phyloP scores from a whole-genome alignment of 2,113 vertebrate genomes.

The Genyomyrus donnyi region DNA sequence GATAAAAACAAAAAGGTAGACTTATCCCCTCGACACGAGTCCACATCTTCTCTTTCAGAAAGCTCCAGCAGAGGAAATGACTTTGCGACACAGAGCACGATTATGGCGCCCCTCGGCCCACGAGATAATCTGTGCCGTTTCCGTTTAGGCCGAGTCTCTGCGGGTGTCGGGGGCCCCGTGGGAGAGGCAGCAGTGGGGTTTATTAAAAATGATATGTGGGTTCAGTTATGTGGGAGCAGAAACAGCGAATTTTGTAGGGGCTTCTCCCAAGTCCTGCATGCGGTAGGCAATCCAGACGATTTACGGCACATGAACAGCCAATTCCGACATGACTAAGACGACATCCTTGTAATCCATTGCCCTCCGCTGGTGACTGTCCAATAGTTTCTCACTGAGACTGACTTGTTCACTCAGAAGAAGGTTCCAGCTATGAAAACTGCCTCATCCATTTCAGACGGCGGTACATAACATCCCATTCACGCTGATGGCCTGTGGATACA shows the following conservation, averaged over 20 bases:
- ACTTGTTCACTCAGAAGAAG: neutral
- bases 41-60: neutral
- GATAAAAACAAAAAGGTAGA: constrained; percentile 19
- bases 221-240: constrained; percentile 20
- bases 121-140: constrained; percentile 2
- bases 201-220: constrained; percentile 51
- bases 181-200: constrained; percentile 31
- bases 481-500: neutral
- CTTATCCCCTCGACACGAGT: constrained; percentile 13
- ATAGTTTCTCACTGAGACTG: neutral
- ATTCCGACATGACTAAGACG: constrained; percentile 31
- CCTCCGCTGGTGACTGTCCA: neutral
- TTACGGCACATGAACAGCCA: constrained; percentile 25
- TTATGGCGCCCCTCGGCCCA: neutral
- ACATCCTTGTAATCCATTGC: constrained; percentile 14
- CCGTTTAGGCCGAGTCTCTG: constrained; percentile 11
- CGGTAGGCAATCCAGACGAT: constrained; percentile 30
- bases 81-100: neutral
- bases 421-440: neutral
- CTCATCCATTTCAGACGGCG: neutral
- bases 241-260: constrained; percentile 30
- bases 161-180: neutral
- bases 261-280: constrained; percentile 28
- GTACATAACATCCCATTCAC: neutral
- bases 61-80: neutral